Conservation (phyloP, 2,113 vertebrate species). For the Callionymus lyra region DNA sequence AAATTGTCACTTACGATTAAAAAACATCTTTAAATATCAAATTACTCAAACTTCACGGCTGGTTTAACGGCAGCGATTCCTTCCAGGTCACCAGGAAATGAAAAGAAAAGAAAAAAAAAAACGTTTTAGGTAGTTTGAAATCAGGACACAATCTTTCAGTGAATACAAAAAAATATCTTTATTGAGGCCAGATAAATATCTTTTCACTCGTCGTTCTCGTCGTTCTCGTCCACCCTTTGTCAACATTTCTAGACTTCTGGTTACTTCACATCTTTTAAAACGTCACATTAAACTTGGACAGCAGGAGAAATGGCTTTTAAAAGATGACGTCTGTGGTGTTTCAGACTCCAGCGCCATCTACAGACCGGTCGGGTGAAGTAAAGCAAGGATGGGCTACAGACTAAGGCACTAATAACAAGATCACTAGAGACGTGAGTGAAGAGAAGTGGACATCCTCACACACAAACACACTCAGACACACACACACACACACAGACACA, state of each 20-base stretch:
- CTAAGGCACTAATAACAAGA: slow-evolving; percentile 67
- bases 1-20: no score
- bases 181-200: slow-evolving; percentile 63
- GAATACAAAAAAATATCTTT: slow-evolving; percentile 74
- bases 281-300: no score
- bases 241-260: slow-evolving; percentile 22
- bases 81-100: no score
- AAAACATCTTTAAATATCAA: no score
- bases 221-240: slow-evolving; percentile 33
- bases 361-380: slow-evolving; percentile 27
- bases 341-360: slow-evolving; percentile 23
- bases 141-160: slow-evolving; percentile 50
- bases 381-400: slow-evolving; percentile 45
- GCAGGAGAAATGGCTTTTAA: no score
- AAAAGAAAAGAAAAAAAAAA: no score
- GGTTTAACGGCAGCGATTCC: no score
- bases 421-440: slow-evolving; percentile 50
- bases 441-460: slow-evolving; percentile 18
- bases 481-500: slow-evolving; percentile 15
- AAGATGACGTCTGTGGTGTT: no score
- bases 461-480: no score
- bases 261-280: slow-evolving; percentile 31
- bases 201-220: slow-evolving; percentile 40
- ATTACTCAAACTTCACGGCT: no score
- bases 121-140: no score